A percentile compares a stretch with the other conserved stretches of the same genome.
Evolutionary conservation across 2,113 vertebrate species (phyloP).

Genomic region (Oostethus manadensis): DNA sequence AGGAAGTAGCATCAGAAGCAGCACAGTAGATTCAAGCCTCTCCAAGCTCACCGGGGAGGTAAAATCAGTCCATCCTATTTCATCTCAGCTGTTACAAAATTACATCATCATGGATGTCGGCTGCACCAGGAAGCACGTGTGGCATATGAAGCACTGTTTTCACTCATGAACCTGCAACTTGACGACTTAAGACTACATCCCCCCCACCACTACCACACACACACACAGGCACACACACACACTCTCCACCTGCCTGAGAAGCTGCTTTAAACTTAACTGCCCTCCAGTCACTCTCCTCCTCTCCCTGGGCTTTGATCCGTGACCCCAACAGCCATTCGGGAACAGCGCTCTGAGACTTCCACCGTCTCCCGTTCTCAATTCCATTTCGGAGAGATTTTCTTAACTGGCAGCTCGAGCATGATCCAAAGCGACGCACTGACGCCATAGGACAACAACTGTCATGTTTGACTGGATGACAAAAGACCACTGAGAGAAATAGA

Average conservation of each 20-base stretch:
- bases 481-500: conserved; percentile 24
- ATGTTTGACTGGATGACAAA: conserved; percentile 45
- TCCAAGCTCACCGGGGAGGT: conserved; percentile 13
- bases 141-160: not conserved
- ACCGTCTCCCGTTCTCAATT: conserved; percentile 36
- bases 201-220: too few relatives aligned
- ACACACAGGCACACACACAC: conserved; percentile 12
- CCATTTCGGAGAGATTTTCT: conserved; percentile 39
- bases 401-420: conserved; percentile 62
- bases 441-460: conserved; percentile 54
- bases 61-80: not conserved
- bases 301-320: conserved; percentile 63
- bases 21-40: conserved; percentile 2
- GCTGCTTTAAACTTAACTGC: not conserved
- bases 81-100: conserved; percentile 2
- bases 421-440: conserved; percentile 58
- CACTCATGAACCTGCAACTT: not conserved
- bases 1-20: conserved; percentile 19
- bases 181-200: not conserved
- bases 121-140: not conserved
- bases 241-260: conserved; percentile 56
- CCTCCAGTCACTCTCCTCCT: conserved; percentile 48
- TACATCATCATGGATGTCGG: not conserved
- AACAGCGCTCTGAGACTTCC: conserved; percentile 50
- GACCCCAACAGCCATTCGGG: conserved; percentile 62